Conservation (phyloP, 2,797 vertebrate genomes). For the Muraenolepis orangiensis region DNA sequence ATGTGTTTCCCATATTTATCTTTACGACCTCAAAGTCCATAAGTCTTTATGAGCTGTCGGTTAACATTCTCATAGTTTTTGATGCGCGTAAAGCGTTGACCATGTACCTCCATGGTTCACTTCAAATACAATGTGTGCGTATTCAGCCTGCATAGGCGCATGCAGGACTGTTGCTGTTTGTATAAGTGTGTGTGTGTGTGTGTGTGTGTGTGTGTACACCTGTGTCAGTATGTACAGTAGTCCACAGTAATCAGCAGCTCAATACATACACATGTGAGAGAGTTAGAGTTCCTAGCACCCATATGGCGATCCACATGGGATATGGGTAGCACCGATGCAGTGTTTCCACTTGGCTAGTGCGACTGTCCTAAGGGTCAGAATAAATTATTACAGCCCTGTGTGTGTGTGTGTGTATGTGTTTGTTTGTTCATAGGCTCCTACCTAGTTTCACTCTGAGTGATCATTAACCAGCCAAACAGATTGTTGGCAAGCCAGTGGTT, state of each 20-base stretch:
- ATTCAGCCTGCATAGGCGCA: neutral
- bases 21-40: slow-evolving; percentile 44
- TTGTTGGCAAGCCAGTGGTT: slow-evolving; percentile 47
- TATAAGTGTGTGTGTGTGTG: neutral
- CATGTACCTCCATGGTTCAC: neutral
- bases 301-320: too few relatives aligned
- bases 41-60: slow-evolving; percentile 38
- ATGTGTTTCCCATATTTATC: slow-evolving; percentile 19
- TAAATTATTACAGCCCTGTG: slow-evolving; percentile 48
- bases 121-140: neutral
- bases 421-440: slow-evolving; percentile 59
- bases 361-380: slow-evolving; percentile 54
- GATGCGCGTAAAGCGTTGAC: neutral
- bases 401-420: slow-evolving; percentile 1
- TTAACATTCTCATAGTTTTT: slow-evolving; percentile 17
- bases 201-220: too few relatives aligned
- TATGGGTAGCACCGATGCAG: neutral
- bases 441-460: slow-evolving; percentile 74
- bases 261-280: too few relatives aligned
- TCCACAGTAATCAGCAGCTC: neutral
- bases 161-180: neutral
- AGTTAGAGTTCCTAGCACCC: slow-evolving; percentile 19
- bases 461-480: slow-evolving; percentile 70
- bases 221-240: neutral
- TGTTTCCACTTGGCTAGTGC: slow-evolving; percentile 33